Base-by-base conservation (phyloP, 2,113 vertebrate species). In the Nicator chloris region DNA sequence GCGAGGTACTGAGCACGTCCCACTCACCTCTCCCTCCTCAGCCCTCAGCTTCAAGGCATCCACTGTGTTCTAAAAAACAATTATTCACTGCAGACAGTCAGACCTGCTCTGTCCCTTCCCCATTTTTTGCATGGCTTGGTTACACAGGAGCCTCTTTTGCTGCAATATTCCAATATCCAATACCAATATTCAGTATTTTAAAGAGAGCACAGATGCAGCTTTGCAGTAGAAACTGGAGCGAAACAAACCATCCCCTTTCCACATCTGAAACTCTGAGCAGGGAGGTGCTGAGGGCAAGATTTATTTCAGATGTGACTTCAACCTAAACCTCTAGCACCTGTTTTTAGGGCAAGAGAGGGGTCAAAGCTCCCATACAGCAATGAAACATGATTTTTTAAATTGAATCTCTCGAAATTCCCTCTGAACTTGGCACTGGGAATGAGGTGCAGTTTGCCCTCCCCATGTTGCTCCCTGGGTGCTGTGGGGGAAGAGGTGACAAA, bases 1-100 rank as follows among this genome's bases (percentile, higher is more conserved):
- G 93, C 91, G 98, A 99, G 99, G 99, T 99, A 96, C 77, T 16
- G 63, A 71, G 50, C 54, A 39, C 30, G 1, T 40, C 57, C 47
- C 28, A 0, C 39, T 63, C 56, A 15, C 22, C 17, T 12, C 45
- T 66, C 8, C 9, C 27, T 24, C 7, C 37, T 49, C 51, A 14
- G 4, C 61, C 7, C 37, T 49, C 51, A 14, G 4, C 61, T 49
- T 30, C 65, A 31, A n/a, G 56, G 59, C 60, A 53, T 31, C 16
- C 26, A 2, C n/a, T 9, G 44, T 49, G 47, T 45, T 56, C 63
- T 44, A 7, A 56, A 78, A 70, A 5, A 6, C 13, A 42, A 0
- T 30, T 75, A 11, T 4, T 80, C 24, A 27, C 16, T 76, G 47
- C 47, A 35, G 50, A 30, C 71, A 71, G 51, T 51, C 68, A n/a